These are phyloP conservation scores for Crossaster papposus DNA, from an alignment of 53 echinoderm and acorn worm genomes.

Conservation along the genomic window DNA sequence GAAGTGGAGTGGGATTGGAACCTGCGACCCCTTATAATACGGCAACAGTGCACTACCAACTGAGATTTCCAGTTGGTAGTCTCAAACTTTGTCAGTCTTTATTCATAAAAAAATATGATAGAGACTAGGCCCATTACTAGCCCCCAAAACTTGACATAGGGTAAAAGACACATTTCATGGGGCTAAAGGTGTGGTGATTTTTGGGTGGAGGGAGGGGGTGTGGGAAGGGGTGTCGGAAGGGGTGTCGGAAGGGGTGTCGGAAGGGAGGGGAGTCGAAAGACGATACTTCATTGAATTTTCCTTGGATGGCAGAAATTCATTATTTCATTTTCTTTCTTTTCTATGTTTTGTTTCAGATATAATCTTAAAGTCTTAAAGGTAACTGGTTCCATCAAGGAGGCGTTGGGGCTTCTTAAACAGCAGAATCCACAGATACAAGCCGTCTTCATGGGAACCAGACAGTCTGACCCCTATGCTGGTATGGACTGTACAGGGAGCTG, in stretches of 20 bases:
- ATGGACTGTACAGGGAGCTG: neutral
- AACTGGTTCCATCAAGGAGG: conserved; percentile 73
- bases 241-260: too few species aligned
- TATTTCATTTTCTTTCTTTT: too few species aligned
- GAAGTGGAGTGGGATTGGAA: neutral
- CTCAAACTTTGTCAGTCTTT: neutral
- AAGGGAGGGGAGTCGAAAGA: too few species aligned
- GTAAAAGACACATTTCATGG: too few species aligned
- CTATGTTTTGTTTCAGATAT: conserved; percentile 26
- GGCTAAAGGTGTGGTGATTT: too few species aligned
- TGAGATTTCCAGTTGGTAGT: neutral
- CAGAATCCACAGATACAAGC: conserved; percentile 79
- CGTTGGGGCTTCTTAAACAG: conserved; percentile 67
- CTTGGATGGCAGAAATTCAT: too few species aligned
- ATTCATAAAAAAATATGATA: too few species aligned
- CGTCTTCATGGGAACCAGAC: conserved; percentile 90
- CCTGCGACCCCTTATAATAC: neutral
- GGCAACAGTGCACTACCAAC: neutral
- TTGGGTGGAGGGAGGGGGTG: too few species aligned
- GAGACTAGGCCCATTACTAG: too few species aligned
- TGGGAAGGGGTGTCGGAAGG: too few species aligned
- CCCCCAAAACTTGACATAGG: too few species aligned
- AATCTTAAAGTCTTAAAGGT: conserved; percentile 59
- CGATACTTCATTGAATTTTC: too few species aligned
- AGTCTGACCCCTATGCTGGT: conserved; percentile 91